Evolutionary conservation across 2,888 invertebrate genomes (phyloP).

Genomic region (Lasioglossum villosulum): DNA sequence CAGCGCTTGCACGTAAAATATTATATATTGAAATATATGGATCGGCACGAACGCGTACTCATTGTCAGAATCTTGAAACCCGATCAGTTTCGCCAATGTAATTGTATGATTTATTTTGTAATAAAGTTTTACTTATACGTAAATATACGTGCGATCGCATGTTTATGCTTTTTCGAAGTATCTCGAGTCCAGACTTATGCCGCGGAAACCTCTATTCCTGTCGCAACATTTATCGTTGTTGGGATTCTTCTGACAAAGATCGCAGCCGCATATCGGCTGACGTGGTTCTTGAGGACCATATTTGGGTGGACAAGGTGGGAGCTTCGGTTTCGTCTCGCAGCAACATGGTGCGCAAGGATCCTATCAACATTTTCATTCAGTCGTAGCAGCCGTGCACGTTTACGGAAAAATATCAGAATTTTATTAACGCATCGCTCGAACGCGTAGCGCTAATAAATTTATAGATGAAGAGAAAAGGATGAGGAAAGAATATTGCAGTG

Average conservation of each 20-base stretch:
- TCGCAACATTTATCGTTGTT: constrained; percentile 60
- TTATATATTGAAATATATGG: not conserved
- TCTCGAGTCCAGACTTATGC: constrained; percentile 29
- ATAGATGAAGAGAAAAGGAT: too few species aligned
- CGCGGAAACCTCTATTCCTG: constrained; percentile 36
- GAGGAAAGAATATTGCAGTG: not conserved
- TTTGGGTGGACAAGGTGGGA: constrained; percentile 64
- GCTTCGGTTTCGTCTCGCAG: constrained; percentile 49
- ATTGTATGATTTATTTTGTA: not conserved
- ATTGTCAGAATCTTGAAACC: not conserved
- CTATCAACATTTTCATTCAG: constrained; percentile 39
- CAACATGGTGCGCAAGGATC: constrained; percentile 71
- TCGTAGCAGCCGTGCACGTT: not conserved
- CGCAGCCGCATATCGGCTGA: constrained; percentile 64
- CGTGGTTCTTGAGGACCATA: constrained; percentile 36
- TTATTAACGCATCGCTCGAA: not conserved
- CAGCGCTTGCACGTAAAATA: not conserved
- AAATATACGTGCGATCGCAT: not conserved
- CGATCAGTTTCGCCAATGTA: not conserved
- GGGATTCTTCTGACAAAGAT: constrained; percentile 60
- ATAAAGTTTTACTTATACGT: not conserved
- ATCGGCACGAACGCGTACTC: not conserved
- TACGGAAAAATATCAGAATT: not conserved
- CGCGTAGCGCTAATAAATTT: too few species aligned
- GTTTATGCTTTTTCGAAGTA: constrained; percentile 51